Evolutionary conservation across 2,888 invertebrate genomes (phyloP), one percentile per base, ranked within the genome.

Genomic region (Petrolisthes manimaculis): DNA sequence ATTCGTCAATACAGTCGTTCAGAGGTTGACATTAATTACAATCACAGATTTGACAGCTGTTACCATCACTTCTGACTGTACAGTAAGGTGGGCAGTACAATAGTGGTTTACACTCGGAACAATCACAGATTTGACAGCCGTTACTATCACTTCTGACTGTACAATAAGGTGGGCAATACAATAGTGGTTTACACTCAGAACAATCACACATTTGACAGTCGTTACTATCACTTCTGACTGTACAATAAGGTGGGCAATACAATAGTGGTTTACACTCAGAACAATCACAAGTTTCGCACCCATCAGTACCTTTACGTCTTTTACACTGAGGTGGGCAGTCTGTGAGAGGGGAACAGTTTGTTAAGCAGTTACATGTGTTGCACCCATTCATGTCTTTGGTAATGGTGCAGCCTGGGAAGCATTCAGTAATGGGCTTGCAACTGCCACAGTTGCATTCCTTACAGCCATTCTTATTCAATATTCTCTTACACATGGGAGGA

Each of bases 81-180:
- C 82, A 82, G 18, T n/a, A 12, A 14, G 9, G 5, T 24, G 82
- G 82, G 51, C 82, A 82, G 82, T 37, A 4, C 4, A 18, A 1
- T 3, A 56, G 56, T 21, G 61, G 81, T 21, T 37, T 2, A 69
- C 82, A 69, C 5, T 12, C 51, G 8, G 61, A 54, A 21, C 83
- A 83, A 3, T 83, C 71, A 83, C 71, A 83, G 12, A 83, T n/a
- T 12, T 83, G 53, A 83, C 83, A 83, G 3, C 71, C 71, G n/a
- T 71, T 8, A 6, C 18, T 51, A 53, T n/a, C 71, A 6, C 3
- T n/a, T 4, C n/a, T 18, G 3, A 69, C 18, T n/a, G 21, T 8
- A 71, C 83, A 83, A 0, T 53, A 18, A 24, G 69, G 53, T 14
- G 83, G 83, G 21, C 83, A 83, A 21, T 51, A 18, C 18, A 37